These are phyloP conservation scores for Forbesichthys papilliferus DNA, from an alignment of 2,113 vertebrate species.

Conservation along the genomic window DNA sequence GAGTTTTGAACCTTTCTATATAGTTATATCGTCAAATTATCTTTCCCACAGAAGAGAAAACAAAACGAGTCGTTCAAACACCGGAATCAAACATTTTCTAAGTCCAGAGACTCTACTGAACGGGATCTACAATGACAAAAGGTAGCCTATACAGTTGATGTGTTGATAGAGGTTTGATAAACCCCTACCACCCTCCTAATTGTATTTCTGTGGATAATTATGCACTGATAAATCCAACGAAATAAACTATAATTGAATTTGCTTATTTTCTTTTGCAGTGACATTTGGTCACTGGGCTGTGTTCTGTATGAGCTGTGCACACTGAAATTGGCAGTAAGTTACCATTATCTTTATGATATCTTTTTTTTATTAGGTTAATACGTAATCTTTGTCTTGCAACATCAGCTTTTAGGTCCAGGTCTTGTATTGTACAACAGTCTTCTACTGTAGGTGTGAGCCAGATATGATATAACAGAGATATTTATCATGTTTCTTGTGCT, in stretches of 20 bases:
- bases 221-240: too few relatives aligned
- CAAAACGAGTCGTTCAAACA: constrained; percentile 71
- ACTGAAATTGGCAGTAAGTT: neutral
- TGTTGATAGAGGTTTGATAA: neutral
- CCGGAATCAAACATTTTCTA: constrained; percentile 82
- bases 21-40: neutral
- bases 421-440: too few relatives aligned
- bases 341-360: too few relatives aligned
- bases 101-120: constrained; percentile 86
- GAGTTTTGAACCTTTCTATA: neutral
- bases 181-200: neutral
- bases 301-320: neutral
- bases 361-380: too few relatives aligned
- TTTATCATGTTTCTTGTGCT: neutral
- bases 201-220: too few relatives aligned
- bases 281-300: too few relatives aligned
- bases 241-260: too few relatives aligned
- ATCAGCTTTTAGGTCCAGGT: too few relatives aligned
- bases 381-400: too few relatives aligned
- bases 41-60: constrained; percentile 37
- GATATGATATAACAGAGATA: too few relatives aligned
- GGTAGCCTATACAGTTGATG: constrained; percentile 60
- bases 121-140: constrained; percentile 86
- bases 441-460: too few relatives aligned
- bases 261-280: too few relatives aligned